Percentiles rank a stretch among this genome's conserved stretches.
These are phyloP conservation scores for Rotaria macrura DNA, from an alignment of 2,888 invertebrate genomes.

Conservation along the genomic window DNA sequence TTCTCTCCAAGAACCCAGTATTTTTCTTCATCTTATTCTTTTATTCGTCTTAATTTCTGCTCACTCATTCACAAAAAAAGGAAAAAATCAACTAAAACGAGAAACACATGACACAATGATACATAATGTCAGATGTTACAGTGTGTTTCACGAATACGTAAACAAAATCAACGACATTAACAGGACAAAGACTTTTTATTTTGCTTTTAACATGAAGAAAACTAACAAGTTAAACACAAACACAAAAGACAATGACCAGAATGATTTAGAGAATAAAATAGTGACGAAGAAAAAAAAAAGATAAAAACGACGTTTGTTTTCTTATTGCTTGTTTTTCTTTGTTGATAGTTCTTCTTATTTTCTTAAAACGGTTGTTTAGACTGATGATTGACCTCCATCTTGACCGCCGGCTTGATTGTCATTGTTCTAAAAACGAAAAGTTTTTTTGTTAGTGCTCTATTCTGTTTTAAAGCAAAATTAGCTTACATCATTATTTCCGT, in stretches of 20 bases:
- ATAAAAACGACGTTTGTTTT: neutral
- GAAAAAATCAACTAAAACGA: neutral
- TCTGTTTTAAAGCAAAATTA: neutral
- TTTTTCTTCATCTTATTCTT: neutral
- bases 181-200: neutral
- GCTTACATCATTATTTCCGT: neutral
- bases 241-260: neutral
- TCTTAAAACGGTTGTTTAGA: neutral
- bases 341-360: neutral
- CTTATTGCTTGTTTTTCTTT: neutral
- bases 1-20: neutral
- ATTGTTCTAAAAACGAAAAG: neutral
- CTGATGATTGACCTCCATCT: slow-evolving; percentile 7
- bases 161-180: neutral
- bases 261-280: neutral
- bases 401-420: neutral
- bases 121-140: neutral
- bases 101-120: neutral
- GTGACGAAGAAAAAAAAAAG: neutral
- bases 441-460: too few species aligned
- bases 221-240: slow-evolving; percentile 8
- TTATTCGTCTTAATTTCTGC: neutral
- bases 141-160: neutral
- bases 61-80: neutral
- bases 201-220: neutral